phyloP scores from a whole-genome alignment of 1,140 invertebrate species.

The Ips nitidus region DNA sequence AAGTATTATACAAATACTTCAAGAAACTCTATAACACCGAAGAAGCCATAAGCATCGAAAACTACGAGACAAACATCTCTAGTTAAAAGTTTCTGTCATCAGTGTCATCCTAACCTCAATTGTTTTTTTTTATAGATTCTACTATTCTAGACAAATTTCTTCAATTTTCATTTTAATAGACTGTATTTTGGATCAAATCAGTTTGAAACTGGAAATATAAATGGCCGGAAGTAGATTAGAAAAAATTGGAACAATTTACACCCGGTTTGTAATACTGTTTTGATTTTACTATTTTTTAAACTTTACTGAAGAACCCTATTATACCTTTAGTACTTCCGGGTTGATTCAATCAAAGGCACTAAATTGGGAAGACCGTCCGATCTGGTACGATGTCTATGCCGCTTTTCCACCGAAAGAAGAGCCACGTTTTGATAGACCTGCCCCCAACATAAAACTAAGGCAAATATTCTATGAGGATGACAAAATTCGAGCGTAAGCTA shows the following conservation, averaged over 20 bases:
- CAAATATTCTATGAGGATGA: slow-evolving; percentile 88
- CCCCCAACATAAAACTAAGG: slow-evolving; percentile 59
- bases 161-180: too few species aligned
- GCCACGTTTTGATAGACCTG: slow-evolving; percentile 69
- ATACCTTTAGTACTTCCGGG: slow-evolving; percentile 66
- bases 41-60: too few species aligned
- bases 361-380: slow-evolving; percentile 72
- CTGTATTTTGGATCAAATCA: too few species aligned
- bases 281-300: not conserved
- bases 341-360: slow-evolving; percentile 74
- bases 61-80: too few species aligned
- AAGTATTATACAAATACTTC: too few species aligned
- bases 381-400: slow-evolving; percentile 90
- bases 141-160: too few species aligned
- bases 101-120: too few species aligned
- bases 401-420: slow-evolving; percentile 81
- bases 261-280: slow-evolving; percentile 56
- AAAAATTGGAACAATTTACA: slow-evolving; percentile 72
- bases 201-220: not conserved
- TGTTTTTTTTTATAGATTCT: too few species aligned
- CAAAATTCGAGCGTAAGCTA: slow-evolving; percentile 75
- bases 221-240: slow-evolving; percentile 71
- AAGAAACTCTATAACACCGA: too few species aligned
- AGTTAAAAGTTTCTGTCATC: too few species aligned
- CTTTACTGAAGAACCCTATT: not conserved